These are phyloP conservation scores for Apamea monoglypha DNA, from an alignment of 2,888 invertebrate genomes.

Conservation along the genomic window DNA sequence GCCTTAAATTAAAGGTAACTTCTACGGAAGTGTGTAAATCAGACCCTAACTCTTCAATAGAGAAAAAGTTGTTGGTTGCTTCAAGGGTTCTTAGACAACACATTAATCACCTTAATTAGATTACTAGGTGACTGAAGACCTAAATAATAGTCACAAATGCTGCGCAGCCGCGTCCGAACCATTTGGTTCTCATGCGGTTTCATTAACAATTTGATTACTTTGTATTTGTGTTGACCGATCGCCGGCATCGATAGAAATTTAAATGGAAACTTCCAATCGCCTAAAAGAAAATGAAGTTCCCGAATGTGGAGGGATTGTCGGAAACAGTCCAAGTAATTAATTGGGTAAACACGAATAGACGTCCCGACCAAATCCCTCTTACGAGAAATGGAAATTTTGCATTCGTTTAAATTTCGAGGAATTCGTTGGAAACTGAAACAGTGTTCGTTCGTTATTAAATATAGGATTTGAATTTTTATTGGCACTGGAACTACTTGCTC, in stretches of 20 bases:
- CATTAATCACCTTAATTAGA: background rate
- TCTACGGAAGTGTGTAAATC: background rate
- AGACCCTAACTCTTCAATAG: background rate
- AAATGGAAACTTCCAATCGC: constrained; percentile 79
- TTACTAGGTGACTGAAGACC: background rate
- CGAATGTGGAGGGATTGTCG: constrained; percentile 75
- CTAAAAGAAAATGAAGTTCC: constrained; percentile 83
- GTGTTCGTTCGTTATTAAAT: constrained; percentile 31
- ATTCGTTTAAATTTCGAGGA: constrained; percentile 58
- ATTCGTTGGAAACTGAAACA: constrained; percentile 45
- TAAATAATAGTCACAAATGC: constrained; percentile 3
- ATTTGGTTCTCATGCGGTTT: constrained; percentile 66
- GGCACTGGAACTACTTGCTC: background rate
- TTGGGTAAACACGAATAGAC: constrained; percentile 77
- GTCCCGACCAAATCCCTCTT: constrained; percentile 65
- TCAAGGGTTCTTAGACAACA: background rate
- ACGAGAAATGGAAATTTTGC: constrained; percentile 63
- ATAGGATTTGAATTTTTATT: constrained; percentile 17
- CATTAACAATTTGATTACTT: constrained; percentile 85
- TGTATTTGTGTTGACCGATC: constrained; percentile 82
- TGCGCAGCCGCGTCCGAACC: background rate
- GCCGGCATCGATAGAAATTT: constrained; percentile 77
- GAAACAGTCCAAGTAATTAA: constrained; percentile 78
- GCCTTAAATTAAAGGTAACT: background rate
- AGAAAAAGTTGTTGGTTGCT: background rate